A percentile compares a stretch with the other conserved stretches of the same genome.
Evolutionary conservation across 2,888 invertebrate genomes (phyloP).

Genomic region (Xestoiulus laeticollis): DNA sequence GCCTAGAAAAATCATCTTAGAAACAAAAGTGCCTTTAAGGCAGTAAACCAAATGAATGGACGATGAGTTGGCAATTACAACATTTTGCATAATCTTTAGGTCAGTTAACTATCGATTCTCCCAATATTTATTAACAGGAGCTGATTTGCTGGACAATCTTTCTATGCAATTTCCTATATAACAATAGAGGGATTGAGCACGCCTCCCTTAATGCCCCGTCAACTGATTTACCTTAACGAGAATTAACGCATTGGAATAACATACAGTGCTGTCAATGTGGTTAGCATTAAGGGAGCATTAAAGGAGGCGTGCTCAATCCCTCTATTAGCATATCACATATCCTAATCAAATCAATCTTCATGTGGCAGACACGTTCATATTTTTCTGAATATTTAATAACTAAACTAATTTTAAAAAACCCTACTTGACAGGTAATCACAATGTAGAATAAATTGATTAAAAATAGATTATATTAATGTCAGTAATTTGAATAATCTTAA

Average conservation of each 20-base stretch:
- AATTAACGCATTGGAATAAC: too few relatives aligned
- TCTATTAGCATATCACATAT: not conserved
- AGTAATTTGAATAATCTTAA: too few relatives aligned
- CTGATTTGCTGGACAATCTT: not conserved
- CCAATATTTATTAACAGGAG: slow-evolving; percentile 1
- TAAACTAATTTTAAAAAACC: not conserved
- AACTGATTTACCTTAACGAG: too few relatives aligned
- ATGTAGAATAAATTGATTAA: not conserved
- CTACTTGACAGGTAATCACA: not conserved
- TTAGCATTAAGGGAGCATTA: too few relatives aligned
- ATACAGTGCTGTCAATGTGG: too few relatives aligned
- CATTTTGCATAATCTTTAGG: slow-evolving; percentile 24
- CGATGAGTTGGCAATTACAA: not conserved
- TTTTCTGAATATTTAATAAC: not conserved
- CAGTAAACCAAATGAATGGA: not conserved
- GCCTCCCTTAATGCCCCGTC: too few relatives aligned
- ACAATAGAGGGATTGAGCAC: too few relatives aligned
- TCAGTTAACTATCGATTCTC: slow-evolving; percentile 1
- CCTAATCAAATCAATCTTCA: not conserved
- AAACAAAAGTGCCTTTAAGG: not conserved
- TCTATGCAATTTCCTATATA: too few relatives aligned
- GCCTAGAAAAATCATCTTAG: slow-evolving; percentile 13
- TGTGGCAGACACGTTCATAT: not conserved
- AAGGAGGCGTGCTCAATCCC: too few relatives aligned
- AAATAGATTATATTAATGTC: not conserved